phyloP scores from a whole-genome alignment of 1,140 invertebrate species.

The Drosophila kurseongensis region DNA sequence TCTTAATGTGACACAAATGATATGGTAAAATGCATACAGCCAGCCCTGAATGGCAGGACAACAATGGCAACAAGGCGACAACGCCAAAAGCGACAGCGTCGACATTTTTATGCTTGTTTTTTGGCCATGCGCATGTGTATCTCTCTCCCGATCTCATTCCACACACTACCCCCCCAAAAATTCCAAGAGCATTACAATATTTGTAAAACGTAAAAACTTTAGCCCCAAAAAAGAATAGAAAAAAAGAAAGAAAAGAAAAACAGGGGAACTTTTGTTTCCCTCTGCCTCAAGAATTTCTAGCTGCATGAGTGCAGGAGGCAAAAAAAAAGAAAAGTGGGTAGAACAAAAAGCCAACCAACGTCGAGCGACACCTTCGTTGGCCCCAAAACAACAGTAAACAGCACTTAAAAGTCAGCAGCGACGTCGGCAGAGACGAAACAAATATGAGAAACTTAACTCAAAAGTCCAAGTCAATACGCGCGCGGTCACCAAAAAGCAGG shows the following conservation, averaged over 20 bases:
- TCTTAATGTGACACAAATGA: conserved; percentile 85
- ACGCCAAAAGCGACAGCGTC: conserved; percentile 48
- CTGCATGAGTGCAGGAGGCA: conserved; percentile 23
- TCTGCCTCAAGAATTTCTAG: conserved; percentile 45
- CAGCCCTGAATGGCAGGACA: conserved; percentile 58
- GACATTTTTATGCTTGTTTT: conserved; percentile 76
- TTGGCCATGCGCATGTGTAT: conserved; percentile 61
- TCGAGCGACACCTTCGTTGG: conserved; percentile 78
- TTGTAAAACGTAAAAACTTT: conserved; percentile 77
- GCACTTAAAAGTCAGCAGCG: conserved; percentile 75
- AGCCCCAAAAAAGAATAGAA: not conserved
- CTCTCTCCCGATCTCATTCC: conserved; percentile 18
- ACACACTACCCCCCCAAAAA: conserved; percentile 1
- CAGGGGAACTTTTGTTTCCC: conserved; percentile 38
- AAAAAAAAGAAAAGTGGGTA: conserved; percentile 28
- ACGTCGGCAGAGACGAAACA: conserved; percentile 61
- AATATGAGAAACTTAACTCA: conserved; percentile 83
- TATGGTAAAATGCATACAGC: conserved; percentile 77
- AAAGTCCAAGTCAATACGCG: conserved; percentile 82
- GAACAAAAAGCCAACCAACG: conserved; percentile 59
- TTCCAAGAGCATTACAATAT: conserved; percentile 72
- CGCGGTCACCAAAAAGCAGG: conserved; percentile 67
- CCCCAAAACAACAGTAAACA: conserved; percentile 82
- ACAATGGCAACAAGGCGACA: conserved; percentile 59
- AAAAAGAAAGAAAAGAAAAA: not conserved